These are phyloP conservation scores for Agriotes lineatus DNA, from an alignment of 2,888 invertebrate species.

Conservation along the genomic window DNA sequence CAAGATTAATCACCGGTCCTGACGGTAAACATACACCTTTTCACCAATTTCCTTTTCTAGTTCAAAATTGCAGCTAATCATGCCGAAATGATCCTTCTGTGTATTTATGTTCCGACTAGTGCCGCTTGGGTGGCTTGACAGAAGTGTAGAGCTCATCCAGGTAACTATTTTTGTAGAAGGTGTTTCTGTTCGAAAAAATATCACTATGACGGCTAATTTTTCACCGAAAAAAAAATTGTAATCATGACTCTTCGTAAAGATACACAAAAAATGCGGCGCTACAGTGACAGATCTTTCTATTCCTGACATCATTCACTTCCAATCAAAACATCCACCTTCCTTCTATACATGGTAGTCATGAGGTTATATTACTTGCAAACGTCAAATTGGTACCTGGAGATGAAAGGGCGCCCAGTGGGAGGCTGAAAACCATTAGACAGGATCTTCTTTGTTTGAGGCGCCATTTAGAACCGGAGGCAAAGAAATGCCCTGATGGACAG, in stretches of 20 bases:
- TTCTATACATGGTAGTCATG: neutral
- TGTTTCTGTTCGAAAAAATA: neutral
- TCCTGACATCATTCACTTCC: no score
- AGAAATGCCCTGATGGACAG: conserved; percentile 34
- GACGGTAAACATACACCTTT: conserved; percentile 49
- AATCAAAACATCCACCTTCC: no score
- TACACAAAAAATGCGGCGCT: no score
- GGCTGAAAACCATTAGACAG: conserved; percentile 45
- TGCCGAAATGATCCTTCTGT: conserved; percentile 41
- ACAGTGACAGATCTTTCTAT: no score
- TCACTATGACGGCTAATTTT: no score
- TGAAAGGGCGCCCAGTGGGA: conserved; percentile 45
- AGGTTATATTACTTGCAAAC: conserved; percentile 28
- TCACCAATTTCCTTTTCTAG: conserved; percentile 43
- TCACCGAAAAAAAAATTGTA: no score
- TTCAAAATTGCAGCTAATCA: conserved; percentile 50
- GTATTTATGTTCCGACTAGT: conserved; percentile 30
- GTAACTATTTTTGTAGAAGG: conserved; percentile 9
- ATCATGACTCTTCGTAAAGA: no score
- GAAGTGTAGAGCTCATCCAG: neutral
- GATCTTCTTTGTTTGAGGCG: conserved; percentile 44
- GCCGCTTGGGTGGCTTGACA: conserved; percentile 44
- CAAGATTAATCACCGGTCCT: conserved; percentile 48
- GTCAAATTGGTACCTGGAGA: conserved; percentile 41
- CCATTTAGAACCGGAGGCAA: conserved; percentile 43